Evolutionary conservation across 2,888 invertebrate species (phyloP), one percentile per base, ranked within the genome.

Genomic region (Oligia latruncula): DNA sequence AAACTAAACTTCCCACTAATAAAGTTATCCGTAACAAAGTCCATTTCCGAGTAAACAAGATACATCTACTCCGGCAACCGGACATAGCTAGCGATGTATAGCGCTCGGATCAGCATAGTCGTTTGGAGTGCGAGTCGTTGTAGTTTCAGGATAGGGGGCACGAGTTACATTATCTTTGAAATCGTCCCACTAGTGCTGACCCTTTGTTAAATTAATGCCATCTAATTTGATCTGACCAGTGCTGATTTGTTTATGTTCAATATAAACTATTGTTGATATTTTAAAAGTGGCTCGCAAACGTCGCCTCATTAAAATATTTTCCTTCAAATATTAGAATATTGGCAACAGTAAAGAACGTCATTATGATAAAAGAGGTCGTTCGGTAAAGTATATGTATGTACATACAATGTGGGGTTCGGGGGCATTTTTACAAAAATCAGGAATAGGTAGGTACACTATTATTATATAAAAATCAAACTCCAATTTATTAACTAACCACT

Each of bases 1-100:
- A 93, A 93, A 92, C 93, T 93, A 91, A 89, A 92, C 92, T 90
- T 90, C 77, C 82, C 85, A 89, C 91, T 92, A 92, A 92, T 92
- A 92, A 93, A 94, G 91, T 92, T 92, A 89, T 90, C 62, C 75
- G 78, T 87, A 92, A 93, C 92, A 91, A 92, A 92, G 91, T 93
- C 91, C 93, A 93, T 93, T 93, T 90, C 92, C 87, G 91, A 85
- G 90, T 88, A 86, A 90, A 90, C 90, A 91, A 90, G 90, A 90
- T 86, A 88, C 89, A 90, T 91, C 86, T 89, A 89, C 85, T 79
- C 55, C 66, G 74, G 81, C 71, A 77, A 80, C 74, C 78, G 83
- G 88, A 86, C 82, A 85, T 79, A 89, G 86, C 86, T 82, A 74
- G 90, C 90, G 78, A 85, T 92, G 92, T 90, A 92, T 81, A 82